These are phyloP conservation scores for Tribolium madens DNA, from an alignment of 1,140 invertebrate species.

Conservation along the genomic window DNA sequence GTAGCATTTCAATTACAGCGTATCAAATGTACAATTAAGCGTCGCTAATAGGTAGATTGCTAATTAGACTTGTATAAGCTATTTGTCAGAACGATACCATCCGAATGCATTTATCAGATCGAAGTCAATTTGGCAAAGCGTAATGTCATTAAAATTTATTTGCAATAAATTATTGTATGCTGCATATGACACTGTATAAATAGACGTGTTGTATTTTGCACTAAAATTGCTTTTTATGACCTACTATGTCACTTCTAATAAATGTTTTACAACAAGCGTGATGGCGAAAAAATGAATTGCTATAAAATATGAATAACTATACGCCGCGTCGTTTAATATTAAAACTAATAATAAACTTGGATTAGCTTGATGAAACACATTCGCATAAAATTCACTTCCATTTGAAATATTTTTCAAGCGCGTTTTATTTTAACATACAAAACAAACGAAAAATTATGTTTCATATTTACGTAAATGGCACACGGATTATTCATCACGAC, in stretches of 20 bases:
- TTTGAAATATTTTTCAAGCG: conserved; percentile 14
- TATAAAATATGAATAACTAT: conserved; percentile 33
- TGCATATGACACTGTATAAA: conserved; percentile 36
- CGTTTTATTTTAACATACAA: conserved; percentile 9
- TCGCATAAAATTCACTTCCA: conserved; percentile 1
- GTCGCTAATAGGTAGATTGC: conserved; percentile 14
- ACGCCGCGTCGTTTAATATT: conserved; percentile 21
- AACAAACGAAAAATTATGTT: neutral
- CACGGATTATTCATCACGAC: neutral
- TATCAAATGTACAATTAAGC: conserved; percentile 17
- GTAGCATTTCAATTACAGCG: neutral
- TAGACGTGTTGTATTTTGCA: conserved; percentile 36
- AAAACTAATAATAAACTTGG: conserved; percentile 37
- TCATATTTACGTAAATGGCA: neutral
- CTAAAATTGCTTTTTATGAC: conserved; percentile 38
- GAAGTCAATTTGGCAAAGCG: conserved; percentile 44
- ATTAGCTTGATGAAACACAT: conserved; percentile 22
- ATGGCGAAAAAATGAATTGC: conserved; percentile 27
- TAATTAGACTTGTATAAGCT: conserved; percentile 29
- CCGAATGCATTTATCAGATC: conserved; percentile 25
- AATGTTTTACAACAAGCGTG: conserved; percentile 40
- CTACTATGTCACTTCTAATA: conserved; percentile 36
- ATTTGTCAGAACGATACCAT: conserved; percentile 26
- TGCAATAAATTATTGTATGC: conserved; percentile 41
- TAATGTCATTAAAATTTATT: conserved; percentile 44